A percentile compares a stretch with the other conserved stretches of the same genome.
phyloP scores from a whole-genome alignment of 1,140 invertebrate species.

The Hydropsyche tenuis region DNA sequence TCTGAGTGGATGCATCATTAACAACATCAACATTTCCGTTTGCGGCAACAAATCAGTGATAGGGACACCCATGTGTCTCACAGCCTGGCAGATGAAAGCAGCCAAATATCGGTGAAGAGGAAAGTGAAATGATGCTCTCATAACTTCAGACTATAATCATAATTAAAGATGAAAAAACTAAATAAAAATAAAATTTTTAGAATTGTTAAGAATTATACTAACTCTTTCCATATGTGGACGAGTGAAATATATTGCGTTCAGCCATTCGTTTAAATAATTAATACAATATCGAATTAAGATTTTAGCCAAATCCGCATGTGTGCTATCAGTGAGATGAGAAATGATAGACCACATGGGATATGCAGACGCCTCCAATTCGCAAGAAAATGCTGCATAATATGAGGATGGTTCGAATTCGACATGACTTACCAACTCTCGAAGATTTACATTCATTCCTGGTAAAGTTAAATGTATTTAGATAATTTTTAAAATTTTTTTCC shows the following conservation, averaged over 20 bases:
- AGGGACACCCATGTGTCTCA: constrained; percentile 79
- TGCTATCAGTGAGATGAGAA: constrained; percentile 79
- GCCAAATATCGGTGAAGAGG: constrained; percentile 94
- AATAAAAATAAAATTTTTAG: not conserved
- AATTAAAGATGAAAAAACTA: constrained; percentile 38
- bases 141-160: constrained; percentile 71
- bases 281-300: constrained; percentile 78
- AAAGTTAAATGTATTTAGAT: constrained; percentile 25
- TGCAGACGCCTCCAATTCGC: constrained; percentile 93
- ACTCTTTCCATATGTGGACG: constrained; percentile 69
- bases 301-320: constrained; percentile 74
- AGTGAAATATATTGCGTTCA: constrained; percentile 80
- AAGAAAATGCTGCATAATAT: constrained; percentile 96
- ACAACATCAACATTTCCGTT: constrained; percentile 75
- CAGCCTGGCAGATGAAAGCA: constrained; percentile 89
- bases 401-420: constrained; percentile 97
- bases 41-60: constrained; percentile 82
- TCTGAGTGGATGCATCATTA: constrained; percentile 89
- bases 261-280: constrained; percentile 82
- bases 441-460: constrained; percentile 93
- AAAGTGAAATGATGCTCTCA: constrained; percentile 93
- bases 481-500: not conserved
- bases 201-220: constrained; percentile 33
- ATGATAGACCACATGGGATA: constrained; percentile 97
- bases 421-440: constrained; percentile 85